Conservation (phyloP, 2,797 vertebrate genomes). For the Cephalopachus bancanus region DNA sequence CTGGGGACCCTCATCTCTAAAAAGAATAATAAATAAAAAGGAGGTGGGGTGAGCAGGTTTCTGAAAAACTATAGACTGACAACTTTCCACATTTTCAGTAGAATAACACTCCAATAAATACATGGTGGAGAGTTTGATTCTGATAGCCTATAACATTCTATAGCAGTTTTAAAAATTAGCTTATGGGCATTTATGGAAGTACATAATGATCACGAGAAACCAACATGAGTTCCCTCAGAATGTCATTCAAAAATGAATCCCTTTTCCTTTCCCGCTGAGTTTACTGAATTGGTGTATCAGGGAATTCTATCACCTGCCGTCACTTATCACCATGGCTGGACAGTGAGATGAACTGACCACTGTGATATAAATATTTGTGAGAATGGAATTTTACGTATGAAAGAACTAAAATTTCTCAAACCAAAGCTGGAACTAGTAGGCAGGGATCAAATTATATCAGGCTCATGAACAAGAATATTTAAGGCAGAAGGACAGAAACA, state of each 20-base stretch:
- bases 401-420: constrained; percentile 35
- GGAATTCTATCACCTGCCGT: neutral
- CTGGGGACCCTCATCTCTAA: no score
- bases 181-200: neutral
- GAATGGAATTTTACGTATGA: neutral
- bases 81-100: neutral
- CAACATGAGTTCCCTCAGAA: neutral
- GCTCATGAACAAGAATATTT: neutral
- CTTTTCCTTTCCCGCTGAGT: neutral
- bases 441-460: neutral
- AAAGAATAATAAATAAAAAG: neutral
- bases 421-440: neutral
- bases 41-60: neutral
- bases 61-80: constrained; percentile 12
- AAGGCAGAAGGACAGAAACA: neutral
- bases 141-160: neutral
- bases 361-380: neutral
- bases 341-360: neutral
- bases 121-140: neutral
- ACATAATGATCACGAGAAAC: neutral
- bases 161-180: neutral
- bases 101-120: constrained; percentile 33
- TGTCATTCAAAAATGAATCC: neutral
- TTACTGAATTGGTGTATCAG: neutral
- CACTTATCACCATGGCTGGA: neutral